These are phyloP conservation scores for Clavelina lepadiformis DNA, from an alignment of 23 tunicate species.

Conservation along the genomic window DNA sequence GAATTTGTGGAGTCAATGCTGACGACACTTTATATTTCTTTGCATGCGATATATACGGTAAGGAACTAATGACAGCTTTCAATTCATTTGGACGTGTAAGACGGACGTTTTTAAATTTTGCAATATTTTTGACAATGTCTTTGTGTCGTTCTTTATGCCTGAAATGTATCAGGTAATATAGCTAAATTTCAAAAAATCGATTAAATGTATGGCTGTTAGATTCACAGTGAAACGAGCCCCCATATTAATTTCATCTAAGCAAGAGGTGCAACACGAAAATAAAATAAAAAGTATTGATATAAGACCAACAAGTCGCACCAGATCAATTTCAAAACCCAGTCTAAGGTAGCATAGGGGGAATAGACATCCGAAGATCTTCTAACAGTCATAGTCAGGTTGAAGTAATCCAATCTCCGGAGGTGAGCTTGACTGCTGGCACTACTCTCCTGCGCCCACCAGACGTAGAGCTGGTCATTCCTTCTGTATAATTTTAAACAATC, in stretches of 20 bases:
- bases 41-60: too few relatives aligned
- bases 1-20: too few relatives aligned
- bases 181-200: too few relatives aligned
- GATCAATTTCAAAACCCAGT: not conserved
- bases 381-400: slow-evolving; percentile 6
- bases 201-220: too few relatives aligned
- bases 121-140: not conserved
- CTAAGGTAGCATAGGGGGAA: not conserved
- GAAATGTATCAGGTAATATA: too few relatives aligned
- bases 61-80: not conserved
- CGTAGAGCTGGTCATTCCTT: not conserved
- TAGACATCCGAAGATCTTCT: slow-evolving; percentile 3
- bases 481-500: too few relatives aligned
- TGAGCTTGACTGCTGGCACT: not conserved
- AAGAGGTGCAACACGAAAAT: too few relatives aligned
- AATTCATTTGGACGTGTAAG: not conserved
- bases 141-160: not conserved
- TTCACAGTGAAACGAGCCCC: too few relatives aligned
- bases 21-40: too few relatives aligned
- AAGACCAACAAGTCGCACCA: not conserved
- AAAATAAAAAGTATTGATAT: too few relatives aligned
- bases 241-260: too few relatives aligned
- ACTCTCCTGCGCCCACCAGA: slow-evolving; percentile 7
- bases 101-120: not conserved
- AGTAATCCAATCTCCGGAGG: not conserved